These are phyloP conservation scores for Gracilinanus agilis DNA, from an alignment of 2,113 vertebrate species.

Conservation along the genomic window DNA sequence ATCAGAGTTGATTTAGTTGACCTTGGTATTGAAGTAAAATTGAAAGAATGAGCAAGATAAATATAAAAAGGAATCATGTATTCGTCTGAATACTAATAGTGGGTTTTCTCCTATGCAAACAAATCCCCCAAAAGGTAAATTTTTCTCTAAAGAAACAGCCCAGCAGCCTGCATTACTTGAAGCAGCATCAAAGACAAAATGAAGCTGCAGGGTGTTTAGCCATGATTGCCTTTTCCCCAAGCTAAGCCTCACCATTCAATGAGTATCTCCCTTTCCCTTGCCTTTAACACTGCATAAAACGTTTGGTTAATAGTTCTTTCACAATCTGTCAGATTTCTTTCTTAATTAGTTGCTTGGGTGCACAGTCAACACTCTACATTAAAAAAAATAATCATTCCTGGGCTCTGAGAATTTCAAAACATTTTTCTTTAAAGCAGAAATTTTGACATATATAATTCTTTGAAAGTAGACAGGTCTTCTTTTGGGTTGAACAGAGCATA, in stretches of 20 bases:
- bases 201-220: constrained; percentile 33
- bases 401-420: background rate
- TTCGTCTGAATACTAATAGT: background rate
- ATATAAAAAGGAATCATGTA: background rate
- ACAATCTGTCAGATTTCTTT: constrained; percentile 60
- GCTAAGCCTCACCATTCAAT: constrained; percentile 43
- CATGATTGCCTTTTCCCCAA: constrained; percentile 57
- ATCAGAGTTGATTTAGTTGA: background rate
- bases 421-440: background rate
- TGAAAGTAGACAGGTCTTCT: background rate
- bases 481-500: background rate
- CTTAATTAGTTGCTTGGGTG: constrained; percentile 32
- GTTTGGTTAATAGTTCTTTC: constrained; percentile 60
- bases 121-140: background rate
- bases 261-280: constrained; percentile 32
- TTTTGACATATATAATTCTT: background rate
- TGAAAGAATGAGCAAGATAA: background rate
- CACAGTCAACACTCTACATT: constrained; percentile 52
- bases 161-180: background rate
- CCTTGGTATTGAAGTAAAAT: background rate
- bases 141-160: background rate
- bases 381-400: background rate
- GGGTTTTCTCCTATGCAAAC: background rate
- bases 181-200: constrained; percentile 40
- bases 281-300: constrained; percentile 70